Evolutionary conservation across 2,888 invertebrate genomes (phyloP), one percentile per base, ranked within the genome.

Genomic region (Nebria salina): DNA sequence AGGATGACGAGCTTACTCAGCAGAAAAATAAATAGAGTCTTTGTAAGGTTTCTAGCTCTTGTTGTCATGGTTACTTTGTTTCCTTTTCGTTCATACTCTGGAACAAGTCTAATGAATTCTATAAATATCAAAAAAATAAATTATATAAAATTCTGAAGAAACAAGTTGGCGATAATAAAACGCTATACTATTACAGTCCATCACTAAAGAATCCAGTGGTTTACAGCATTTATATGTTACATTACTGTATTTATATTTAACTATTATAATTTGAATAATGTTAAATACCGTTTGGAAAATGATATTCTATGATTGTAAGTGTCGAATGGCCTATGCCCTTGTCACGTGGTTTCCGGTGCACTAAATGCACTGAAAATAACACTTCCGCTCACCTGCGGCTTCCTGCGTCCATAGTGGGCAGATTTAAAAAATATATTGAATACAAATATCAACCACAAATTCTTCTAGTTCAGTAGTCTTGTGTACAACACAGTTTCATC

Each of bases 381-480:
- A 68, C 68, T 11, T 68, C 68, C 68, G 68, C 68, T 68, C 68
- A 68, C 68, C 68, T 68, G 68, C 68, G 68, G 26, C 68, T 25
- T 26, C 20, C 26, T 26, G 25, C 9, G 9, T 13, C 68, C 65
- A 65, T 65, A 34, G 34, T 34, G 34, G 5, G 34, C 34, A 34
- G 34, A 34, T 34, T 34, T 34, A 34, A 34, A 34, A 34, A 34
- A 34, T 34, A 34, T 34, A 34, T 34, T 4, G 4, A 5, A 4
- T 34, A 0, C 34, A 34, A 34, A 34, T 34, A 20, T 20, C 20
- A 20, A 20, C 20, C 20, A 20, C 20, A 0, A 20, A 20, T 1
- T 20, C 20, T 20, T 20, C 20, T 20, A 20, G 20, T 20, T 20
- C 20, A 20, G 34, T 34, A 34, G 1, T 20, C 20, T 20, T 34